These are phyloP conservation scores for Cololabis saira DNA, from an alignment of 2,113 vertebrate genomes.

Conservation along the genomic window DNA sequence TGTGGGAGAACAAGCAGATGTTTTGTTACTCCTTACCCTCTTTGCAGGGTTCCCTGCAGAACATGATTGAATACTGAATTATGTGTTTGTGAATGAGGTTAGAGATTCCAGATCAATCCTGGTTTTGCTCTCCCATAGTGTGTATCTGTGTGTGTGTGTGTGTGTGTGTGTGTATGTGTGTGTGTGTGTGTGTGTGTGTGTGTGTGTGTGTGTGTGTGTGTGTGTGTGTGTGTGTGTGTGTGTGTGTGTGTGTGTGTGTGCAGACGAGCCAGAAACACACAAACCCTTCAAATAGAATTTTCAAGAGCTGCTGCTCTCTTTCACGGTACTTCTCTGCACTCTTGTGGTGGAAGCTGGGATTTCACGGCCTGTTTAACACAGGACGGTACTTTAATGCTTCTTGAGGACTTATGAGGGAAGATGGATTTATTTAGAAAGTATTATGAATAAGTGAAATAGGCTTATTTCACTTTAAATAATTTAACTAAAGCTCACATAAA, in stretches of 20 bases:
- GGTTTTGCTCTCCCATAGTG: constrained; percentile 9
- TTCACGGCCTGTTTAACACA: constrained; percentile 30
- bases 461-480: no score
- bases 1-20: background rate
- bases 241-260: constrained; percentile 13
- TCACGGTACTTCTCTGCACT: constrained; percentile 63
- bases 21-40: constrained; percentile 10
- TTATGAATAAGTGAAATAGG: background rate
- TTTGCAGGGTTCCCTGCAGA: constrained; percentile 16
- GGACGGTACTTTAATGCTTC: background rate
- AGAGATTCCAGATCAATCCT: constrained; percentile 19
- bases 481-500: no score
- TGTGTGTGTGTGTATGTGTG: background rate
- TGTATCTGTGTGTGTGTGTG: constrained; percentile 9
- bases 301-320: constrained; percentile 4
- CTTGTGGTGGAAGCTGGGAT: constrained; percentile 49
- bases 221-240: constrained; percentile 8
- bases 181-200: constrained; percentile 7
- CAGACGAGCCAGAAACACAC: constrained; percentile 19
- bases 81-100: constrained; percentile 21
- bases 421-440: constrained; percentile 2
- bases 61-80: constrained; percentile 3
- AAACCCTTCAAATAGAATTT: background rate
- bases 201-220: background rate
- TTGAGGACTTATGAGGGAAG: background rate